These are phyloP conservation scores for Hyles lineata DNA, from an alignment of 2,888 invertebrate genomes.

Conservation along the genomic window DNA sequence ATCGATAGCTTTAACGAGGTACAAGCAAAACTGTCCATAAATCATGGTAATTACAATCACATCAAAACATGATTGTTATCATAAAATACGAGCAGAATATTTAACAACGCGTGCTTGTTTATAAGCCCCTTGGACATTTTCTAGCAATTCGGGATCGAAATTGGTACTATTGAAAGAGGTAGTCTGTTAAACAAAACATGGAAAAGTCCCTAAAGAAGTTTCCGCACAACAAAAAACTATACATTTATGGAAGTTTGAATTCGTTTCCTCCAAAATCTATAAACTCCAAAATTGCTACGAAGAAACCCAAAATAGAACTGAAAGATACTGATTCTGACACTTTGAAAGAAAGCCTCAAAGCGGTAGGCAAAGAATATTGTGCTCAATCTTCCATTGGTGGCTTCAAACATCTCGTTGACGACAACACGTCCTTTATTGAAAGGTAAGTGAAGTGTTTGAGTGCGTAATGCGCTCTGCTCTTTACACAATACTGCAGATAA, in stretches of 20 bases:
- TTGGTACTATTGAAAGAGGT: neutral
- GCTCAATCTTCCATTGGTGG: slow-evolving; percentile 79
- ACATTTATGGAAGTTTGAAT: slow-evolving; percentile 9
- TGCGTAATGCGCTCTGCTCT: slow-evolving; percentile 26
- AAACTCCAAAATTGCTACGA: neutral
- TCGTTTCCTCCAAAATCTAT: neutral
- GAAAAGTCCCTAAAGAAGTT: neutral
- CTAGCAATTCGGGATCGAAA: neutral
- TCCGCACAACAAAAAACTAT: neutral
- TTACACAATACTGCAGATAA: slow-evolving; percentile 45
- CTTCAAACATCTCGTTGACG: slow-evolving; percentile 74
- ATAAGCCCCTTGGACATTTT: slow-evolving; percentile 4
- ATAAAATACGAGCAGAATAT: slow-evolving; percentile 72
- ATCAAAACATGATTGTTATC: slow-evolving; percentile 71
- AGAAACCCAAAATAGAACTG: slow-evolving; percentile 33
- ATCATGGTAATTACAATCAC: slow-evolving; percentile 72
- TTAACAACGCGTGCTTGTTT: slow-evolving; percentile 55
- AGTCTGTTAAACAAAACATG: neutral
- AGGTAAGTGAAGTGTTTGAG: slow-evolving; percentile 56
- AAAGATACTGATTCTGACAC: slow-evolving; percentile 50
- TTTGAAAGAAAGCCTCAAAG: slow-evolving; percentile 65
- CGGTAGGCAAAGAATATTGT: slow-evolving; percentile 73
- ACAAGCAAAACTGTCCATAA: slow-evolving; percentile 62
- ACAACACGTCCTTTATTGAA: slow-evolving; percentile 67
- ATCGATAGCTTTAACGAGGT: slow-evolving; percentile 47